Evolutionary conservation across 2,113 vertebrate genomes (phyloP).

Genomic region (Hemiprocne comata): DNA sequence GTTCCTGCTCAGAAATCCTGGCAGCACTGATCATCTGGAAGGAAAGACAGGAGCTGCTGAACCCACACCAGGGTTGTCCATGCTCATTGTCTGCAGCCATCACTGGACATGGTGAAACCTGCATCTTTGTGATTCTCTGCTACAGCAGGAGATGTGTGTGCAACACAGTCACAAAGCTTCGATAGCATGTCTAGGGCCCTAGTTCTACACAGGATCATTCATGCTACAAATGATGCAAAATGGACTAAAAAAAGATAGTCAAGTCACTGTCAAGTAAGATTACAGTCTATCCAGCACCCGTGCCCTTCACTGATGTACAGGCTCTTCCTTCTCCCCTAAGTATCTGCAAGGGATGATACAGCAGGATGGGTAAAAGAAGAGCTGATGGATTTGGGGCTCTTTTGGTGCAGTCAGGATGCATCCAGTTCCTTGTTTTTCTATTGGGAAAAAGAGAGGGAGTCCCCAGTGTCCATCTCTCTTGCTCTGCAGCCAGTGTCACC

Average conservation of each 20-base stretch:
- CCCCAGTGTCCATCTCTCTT: background rate
- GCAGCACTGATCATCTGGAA: background rate
- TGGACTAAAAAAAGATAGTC: background rate
- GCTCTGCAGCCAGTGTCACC: background rate
- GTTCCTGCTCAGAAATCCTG: background rate
- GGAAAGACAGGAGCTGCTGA: background rate
- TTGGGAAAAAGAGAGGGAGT: background rate
- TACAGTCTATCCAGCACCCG: background rate
- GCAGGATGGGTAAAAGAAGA: background rate
- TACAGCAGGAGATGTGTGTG: fast-evolving
- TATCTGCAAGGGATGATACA: background rate
- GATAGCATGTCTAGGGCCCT: too few species aligned
- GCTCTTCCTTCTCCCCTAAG: background rate
- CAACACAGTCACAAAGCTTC: fast-evolving
- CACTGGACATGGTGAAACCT: fast-evolving
- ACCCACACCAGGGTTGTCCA: fast-evolving
- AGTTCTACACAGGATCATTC: background rate
- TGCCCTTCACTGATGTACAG: background rate
- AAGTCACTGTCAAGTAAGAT: background rate
- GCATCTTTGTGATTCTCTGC: background rate
- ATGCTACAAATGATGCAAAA: background rate
- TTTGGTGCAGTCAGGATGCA: background rate
- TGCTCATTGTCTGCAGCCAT: background rate
- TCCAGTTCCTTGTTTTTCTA: background rate
- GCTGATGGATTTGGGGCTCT: background rate